Base-by-base conservation (phyloP, 2,113 vertebrate species). In the Cavia aperea region DNA sequence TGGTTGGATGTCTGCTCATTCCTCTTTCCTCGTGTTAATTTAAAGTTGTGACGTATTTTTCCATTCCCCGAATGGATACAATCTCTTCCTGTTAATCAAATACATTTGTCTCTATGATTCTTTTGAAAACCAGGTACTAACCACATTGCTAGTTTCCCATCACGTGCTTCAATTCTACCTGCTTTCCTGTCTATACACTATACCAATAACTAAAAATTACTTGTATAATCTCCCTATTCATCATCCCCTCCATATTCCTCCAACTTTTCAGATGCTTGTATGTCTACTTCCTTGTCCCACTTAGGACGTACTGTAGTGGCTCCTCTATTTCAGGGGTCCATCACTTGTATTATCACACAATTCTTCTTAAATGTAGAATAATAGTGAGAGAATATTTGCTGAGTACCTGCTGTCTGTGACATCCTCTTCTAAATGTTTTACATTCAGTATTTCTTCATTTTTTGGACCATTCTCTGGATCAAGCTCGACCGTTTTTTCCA, bases 31-130 rank as follows among this genome's bases (percentile, higher is more conserved):
- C 16, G 36, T 51, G 46, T 91, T 94, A 92, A 86, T 79, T 79
- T 96, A 88, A 86, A 94, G 31, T 75, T 92, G 75, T 84, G 81
- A n/a, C 66, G 10, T 65, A 39, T 63, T 95, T 96, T 92, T 93
- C 79, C 43, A 77, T 66, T 92, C 49, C 2, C 11, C 83, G 92
- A 90, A 89, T 84, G 60, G n/a, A 63, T 92, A 88, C 24, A 10
- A 0, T 90, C 83, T 73, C 73, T 88, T 92, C 88, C 24, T 94
- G 84, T 62, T 94, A 91, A 94, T 87, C 89, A 89, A 36, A 87
- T 31, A 81, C 58, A 90, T 70, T 84, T 91, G 75, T 81, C 58
- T 21, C n/a, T 65, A 43, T 13, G 23, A 62, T 46, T 84, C 56
- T 73, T 91, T 79, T 93, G 78, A 87, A 95, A 94, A 91, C 60